Evolutionary conservation across 2,888 invertebrate species (phyloP), one percentile per base, ranked within the genome.

Genomic region (Rotaria magnacalcarata): DNA sequence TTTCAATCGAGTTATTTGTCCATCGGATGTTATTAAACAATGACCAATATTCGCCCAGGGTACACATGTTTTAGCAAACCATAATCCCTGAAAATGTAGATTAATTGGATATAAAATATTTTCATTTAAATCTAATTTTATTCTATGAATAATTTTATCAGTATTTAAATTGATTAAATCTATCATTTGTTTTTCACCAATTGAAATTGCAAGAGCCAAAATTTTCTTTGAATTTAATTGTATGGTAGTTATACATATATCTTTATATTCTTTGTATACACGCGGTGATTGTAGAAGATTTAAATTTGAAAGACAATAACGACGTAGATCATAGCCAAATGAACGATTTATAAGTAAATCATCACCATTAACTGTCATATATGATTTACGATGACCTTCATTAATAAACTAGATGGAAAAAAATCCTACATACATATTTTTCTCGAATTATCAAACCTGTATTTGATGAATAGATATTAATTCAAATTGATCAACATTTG

Each of bases 331-430:
- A n/a, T 14, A 27, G 27, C 60, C 60, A 60, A 60, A 60, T 60
- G 60, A 60, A 60, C 27, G 60, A 60, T 60, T 60, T n/a, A 60
- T 60, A 14, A 60, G n/a, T 60, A 60, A 60, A 60, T 60, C 60
- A 60, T n/a, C n/a, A 16, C 60, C 60, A 60, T 60, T 27, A 0
- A 60, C 60, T 27, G 60, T 16, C 60, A 60, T 60, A 60, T 27
- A n/a, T 16, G 60, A 60, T 60, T 60, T 60, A 60, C 60, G 60
- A 27, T 60, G 27, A 27, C 60, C 60, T 27, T 60, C 60, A 27
- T 60, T n/a, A 60, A 60, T 60, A 27, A 60, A 60, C 60, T 60
- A 60, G 3, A 60, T 2, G 24, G 21, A 34, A 34, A 34, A 34
- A 34, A 34, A 34, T 34, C 34, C 1, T 2, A 34, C 2, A 34